A percentile compares a stretch with the other conserved stretches of the same genome.
Conservation (phyloP, 2,888 invertebrate species). For the Pherbina coryleti region DNA sequence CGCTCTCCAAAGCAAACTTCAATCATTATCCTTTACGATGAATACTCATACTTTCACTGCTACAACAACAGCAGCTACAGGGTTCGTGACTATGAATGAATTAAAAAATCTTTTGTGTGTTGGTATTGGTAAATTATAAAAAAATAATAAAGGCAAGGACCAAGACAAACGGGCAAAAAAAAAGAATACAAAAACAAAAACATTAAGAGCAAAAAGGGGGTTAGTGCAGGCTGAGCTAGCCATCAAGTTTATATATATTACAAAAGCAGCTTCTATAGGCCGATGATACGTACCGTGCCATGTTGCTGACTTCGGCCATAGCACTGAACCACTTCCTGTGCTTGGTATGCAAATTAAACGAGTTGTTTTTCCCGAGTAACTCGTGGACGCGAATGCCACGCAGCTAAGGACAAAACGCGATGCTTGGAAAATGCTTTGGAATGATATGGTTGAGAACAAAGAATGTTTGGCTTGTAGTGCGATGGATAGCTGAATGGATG, state of each 20-base stretch:
- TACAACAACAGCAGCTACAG: not conserved
- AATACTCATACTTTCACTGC: not conserved
- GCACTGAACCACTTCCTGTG: not conserved
- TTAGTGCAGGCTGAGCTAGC: not conserved
- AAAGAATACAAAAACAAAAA: not conserved
- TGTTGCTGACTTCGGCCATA: not conserved
- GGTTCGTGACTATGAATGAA: constrained; percentile 36
- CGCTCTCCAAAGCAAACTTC: not conserved
- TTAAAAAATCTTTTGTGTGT: constrained; percentile 23
- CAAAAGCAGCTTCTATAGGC: not conserved
- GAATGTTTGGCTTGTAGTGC: not conserved
- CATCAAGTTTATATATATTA: not conserved
- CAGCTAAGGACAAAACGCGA: not conserved
- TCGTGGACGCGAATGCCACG: not conserved
- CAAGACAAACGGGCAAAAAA: not conserved
- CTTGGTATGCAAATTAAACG: constrained; percentile 40
- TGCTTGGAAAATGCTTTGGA: not conserved
- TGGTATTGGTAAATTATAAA: constrained; percentile 31
- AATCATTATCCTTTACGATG: constrained; percentile 26
- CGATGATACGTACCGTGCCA: not conserved
- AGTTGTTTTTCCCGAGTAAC: constrained; percentile 35
- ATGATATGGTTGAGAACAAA: constrained; percentile 9
- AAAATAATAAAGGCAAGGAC: not conserved
- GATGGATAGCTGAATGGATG: not conserved
- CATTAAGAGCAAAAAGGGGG: not conserved